Base-by-base conservation (phyloP, 2,113 vertebrate species). In the Lepisosteus oculatus region DNA sequence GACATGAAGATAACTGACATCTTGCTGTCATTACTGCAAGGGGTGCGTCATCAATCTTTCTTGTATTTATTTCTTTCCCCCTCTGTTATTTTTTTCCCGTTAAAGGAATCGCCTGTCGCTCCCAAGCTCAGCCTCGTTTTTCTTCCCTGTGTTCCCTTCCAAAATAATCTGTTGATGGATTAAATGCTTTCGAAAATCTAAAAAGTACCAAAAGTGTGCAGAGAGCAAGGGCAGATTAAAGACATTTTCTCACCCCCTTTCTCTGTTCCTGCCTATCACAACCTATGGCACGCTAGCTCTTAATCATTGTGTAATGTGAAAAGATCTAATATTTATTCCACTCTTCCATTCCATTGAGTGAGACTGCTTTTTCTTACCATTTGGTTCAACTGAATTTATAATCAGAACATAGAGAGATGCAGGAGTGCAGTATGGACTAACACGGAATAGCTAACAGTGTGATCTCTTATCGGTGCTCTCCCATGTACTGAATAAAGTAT, bases 1-100 rank as follows among this genome's bases (percentile, higher is more conserved):
- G 86, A 84, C 76, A 75, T 75, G 71, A 79, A 76, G 83, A 78
- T 79, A 89, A 87, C 80, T 84, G 90, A 83, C 87, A 66, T 80
- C 77, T 83, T 68, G 47, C 84, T 83, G 61, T 72, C 75, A 72
- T 81, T 83, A 1, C 59, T 15, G 69, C 3, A 57, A 84, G 81
- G 54, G 69, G 61, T 57, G 69, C 41, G 44, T 70, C 70, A 73
- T 78, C 79, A 78, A 72, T 79, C 78, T 77, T 43, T 2, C 65
- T 65, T 65, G 43, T 51, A 59, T 70, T 55, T 72, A 47, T 70
- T 66, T 63, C 47, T 63, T 42, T 43, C 55, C 43, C 41, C 64
- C 56, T 13, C 43, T 57, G 73, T 74, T 77, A 69, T 72, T 81
- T 79, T 71, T 65, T 55, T 42, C 64, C 71, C 73, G 71, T 72